Conservation (phyloP, 2,888 invertebrate species). For the Geophilus truncorum region DNA sequence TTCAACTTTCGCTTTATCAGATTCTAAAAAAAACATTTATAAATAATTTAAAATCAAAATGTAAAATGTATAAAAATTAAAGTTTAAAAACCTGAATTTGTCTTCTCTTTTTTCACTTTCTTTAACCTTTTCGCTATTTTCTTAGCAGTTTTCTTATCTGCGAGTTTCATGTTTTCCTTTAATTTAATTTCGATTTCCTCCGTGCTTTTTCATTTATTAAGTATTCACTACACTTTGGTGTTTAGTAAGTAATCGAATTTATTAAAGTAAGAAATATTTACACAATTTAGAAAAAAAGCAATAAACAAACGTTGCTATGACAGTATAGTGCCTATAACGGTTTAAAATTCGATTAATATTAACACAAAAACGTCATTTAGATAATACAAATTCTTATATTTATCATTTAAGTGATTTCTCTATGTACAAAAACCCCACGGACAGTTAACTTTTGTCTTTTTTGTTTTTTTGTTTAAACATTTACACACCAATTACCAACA, state of each 20-base stretch:
- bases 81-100: too few species aligned
- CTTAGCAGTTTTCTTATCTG: too few species aligned
- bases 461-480: not conserved
- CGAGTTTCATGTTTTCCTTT: too few species aligned
- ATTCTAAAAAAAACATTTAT: too few species aligned
- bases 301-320: not conserved
- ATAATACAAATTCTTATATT: not conserved
- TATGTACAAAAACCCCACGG: not conserved
- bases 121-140: too few species aligned
- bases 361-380: not conserved
- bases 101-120: too few species aligned
- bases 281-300: not conserved
- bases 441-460: not conserved
- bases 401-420: not conserved
- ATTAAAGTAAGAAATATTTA: not conserved
- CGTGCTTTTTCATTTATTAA: too few species aligned
- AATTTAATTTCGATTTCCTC: too few species aligned
- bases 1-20: too few species aligned
- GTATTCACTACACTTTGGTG: not conserved
- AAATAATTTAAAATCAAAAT: too few species aligned
- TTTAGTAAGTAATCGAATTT: not conserved
- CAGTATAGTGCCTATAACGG: too few species aligned
- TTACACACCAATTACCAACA: constrained; percentile 4
- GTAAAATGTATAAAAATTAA: too few species aligned
- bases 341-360: not conserved